phyloP scores from a whole-genome alignment of 2,113 vertebrate species.

The Microcebus griseorufus region DNA sequence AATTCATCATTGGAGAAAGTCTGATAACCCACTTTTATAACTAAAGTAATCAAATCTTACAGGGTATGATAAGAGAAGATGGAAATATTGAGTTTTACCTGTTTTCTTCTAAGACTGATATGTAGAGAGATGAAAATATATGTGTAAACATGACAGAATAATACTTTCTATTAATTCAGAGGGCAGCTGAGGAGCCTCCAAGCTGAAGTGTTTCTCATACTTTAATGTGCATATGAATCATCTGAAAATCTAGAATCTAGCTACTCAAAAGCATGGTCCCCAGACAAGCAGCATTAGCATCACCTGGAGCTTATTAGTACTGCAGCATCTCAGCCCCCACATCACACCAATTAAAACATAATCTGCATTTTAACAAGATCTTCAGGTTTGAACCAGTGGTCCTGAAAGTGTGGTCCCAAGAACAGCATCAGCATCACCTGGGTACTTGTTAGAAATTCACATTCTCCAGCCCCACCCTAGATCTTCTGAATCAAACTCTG shows the following conservation, averaged over 20 bases:
- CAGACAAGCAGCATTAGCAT: background rate
- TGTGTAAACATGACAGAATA: background rate
- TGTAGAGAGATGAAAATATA: background rate
- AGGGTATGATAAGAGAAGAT: background rate
- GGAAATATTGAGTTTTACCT: conserved; percentile 12
- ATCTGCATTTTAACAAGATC: background rate
- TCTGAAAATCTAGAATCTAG: background rate
- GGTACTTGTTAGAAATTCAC: background rate
- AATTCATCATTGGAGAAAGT: background rate
- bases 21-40: background rate
- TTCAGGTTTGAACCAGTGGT: background rate
- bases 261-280: background rate
- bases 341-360: background rate
- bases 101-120: background rate
- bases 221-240: background rate
- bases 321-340: background rate
- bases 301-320: background rate
- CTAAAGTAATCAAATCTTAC: background rate
- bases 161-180: background rate
- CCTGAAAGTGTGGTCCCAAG: background rate
- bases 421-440: background rate
- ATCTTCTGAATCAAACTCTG: background rate
- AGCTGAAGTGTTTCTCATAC: background rate
- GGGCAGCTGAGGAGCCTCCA: background rate
- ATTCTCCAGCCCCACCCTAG: background rate